These are phyloP conservation scores for Drosophila albomicans DNA, from an alignment of 1,140 invertebrate genomes.

Conservation along the genomic window DNA sequence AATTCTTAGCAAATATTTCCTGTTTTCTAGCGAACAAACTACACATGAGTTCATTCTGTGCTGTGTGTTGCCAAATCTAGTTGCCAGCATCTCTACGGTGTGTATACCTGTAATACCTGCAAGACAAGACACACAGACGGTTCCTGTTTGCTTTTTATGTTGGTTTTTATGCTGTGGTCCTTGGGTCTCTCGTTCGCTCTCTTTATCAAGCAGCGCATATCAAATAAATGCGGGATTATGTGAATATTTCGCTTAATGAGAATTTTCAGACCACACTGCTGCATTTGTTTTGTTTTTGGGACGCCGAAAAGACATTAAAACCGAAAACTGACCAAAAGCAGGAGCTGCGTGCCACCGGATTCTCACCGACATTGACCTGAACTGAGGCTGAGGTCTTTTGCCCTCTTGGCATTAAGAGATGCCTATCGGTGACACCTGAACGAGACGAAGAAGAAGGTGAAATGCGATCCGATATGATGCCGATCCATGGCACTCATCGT, in stretches of 20 bases:
- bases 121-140: constrained; percentile 12
- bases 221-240: constrained; percentile 84
- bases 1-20: background rate
- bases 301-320: constrained; percentile 28
- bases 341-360: constrained; percentile 51
- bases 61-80: constrained; percentile 32
- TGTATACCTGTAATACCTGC: constrained; percentile 34
- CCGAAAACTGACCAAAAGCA: constrained; percentile 28
- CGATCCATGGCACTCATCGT: constrained; percentile 68
- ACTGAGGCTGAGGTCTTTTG: constrained; percentile 13
- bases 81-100: constrained; percentile 5
- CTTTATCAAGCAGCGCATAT: constrained; percentile 75
- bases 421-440: constrained; percentile 84
- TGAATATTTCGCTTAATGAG: constrained; percentile 84
- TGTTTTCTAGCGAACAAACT: background rate
- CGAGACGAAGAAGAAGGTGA: constrained; percentile 83
- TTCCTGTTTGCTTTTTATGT: constrained; percentile 30
- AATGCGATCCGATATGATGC: constrained; percentile 81
- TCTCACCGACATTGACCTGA: constrained; percentile 51
- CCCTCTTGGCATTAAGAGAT: constrained; percentile 74
- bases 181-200: constrained; percentile 8
- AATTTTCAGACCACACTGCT: constrained; percentile 79
- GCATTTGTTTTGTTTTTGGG: constrained; percentile 30
- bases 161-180: constrained; percentile 10
- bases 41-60: constrained; percentile 12